Conservation (phyloP, 2,113 vertebrate species). For the Laticauda colubrina region DNA sequence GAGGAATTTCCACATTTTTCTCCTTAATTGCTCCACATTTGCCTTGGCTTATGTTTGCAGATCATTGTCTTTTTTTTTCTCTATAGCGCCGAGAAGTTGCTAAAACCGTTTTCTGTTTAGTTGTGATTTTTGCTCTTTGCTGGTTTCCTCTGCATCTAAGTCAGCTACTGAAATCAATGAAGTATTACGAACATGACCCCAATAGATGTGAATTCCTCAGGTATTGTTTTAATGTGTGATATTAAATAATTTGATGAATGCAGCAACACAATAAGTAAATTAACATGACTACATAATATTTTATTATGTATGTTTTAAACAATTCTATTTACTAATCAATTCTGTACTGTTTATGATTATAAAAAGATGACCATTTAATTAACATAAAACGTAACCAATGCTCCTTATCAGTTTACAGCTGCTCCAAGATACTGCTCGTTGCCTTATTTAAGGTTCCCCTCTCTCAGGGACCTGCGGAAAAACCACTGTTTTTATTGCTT, state of each 20-base stretch:
- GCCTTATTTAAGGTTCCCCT: not conserved
- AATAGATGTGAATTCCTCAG: slow-evolving; percentile 87
- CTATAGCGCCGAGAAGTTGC: slow-evolving; percentile 93
- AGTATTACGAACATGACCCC: slow-evolving; percentile 72
- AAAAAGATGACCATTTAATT: not conserved
- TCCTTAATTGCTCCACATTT: not conserved
- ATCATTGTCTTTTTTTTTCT: slow-evolving; percentile 28
- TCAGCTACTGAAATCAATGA: slow-evolving; percentile 86
- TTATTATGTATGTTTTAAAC: not conserved
- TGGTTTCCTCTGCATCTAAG: slow-evolving; percentile 97
- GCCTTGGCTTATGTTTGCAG: not conserved
- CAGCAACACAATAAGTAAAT: not conserved
- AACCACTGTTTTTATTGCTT: not conserved
- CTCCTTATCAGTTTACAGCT: not conserved
- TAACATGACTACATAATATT: not conserved
- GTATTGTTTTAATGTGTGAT: slow-evolving; percentile 64
- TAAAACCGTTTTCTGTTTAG: slow-evolving; percentile 95
- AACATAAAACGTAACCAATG: not conserved
- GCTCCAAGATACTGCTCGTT: not conserved
- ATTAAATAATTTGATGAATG: not conserved
- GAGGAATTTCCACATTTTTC: not conserved
- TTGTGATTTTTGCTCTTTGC: slow-evolving; percentile 95
- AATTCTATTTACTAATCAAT: not conserved
- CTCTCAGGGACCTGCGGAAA: not conserved
- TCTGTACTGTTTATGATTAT: not conserved